Percentiles rank a stretch among this genome's conserved stretches.
Evolutionary conservation across 2,113 vertebrate genomes (phyloP).

Genomic region (Phoenicopterus ruber): DNA sequence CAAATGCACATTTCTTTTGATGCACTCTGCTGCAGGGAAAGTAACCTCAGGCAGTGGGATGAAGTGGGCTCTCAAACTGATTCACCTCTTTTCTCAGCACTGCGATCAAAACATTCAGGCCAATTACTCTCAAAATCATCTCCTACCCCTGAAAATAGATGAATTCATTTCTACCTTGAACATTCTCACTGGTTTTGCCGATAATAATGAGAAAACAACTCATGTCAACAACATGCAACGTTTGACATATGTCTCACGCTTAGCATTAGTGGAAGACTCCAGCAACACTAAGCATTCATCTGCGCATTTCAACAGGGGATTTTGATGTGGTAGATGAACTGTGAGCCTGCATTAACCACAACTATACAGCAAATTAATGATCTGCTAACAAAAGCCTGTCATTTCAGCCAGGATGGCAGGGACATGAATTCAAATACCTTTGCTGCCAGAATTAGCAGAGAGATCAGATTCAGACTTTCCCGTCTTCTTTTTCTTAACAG

Average conservation of each 20-base stretch:
- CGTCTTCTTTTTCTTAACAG: not conserved
- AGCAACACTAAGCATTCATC: not conserved
- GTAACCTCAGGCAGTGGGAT: not conserved
- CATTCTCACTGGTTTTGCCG: not conserved
- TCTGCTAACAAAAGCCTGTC: not conserved
- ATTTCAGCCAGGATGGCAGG: not conserved
- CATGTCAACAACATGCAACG: not conserved
- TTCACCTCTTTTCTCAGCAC: not conserved
- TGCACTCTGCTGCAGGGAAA: not conserved
- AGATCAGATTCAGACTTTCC: not conserved
- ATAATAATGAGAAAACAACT: not conserved
- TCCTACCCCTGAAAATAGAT: not conserved
- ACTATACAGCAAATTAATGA: not conserved
- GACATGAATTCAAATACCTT: not conserved
- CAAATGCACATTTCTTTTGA: not conserved
- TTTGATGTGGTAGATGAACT: not conserved
- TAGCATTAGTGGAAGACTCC: not conserved
- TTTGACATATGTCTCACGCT: not conserved
- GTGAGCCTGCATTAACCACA: not conserved
- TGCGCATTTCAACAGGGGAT: not conserved
- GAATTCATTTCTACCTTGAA: not conserved
- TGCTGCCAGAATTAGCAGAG: not conserved
- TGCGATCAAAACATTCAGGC: not conserved
- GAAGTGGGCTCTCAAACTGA: not conserved
- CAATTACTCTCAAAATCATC: not conserved